Base-by-base conservation (phyloP, 2,113 vertebrate genomes). In the Myiozetetes cayanensis region DNA sequence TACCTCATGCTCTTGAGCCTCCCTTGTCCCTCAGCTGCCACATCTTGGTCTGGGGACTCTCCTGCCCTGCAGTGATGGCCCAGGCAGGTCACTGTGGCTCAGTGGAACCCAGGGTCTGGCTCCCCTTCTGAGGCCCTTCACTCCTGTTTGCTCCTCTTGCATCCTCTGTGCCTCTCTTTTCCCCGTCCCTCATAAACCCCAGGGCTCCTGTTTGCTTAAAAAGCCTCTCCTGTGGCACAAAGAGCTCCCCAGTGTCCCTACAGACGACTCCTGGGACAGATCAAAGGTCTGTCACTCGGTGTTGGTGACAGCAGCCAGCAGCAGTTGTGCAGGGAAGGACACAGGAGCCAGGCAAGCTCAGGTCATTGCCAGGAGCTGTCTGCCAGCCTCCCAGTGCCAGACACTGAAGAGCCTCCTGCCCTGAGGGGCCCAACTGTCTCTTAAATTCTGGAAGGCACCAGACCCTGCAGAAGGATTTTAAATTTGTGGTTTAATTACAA, bases 181-280 rank as follows among this genome's bases (percentile, higher is more conserved):
- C 66, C 50, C 47, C 10, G 3, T 59, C 49, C 55, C 35, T 83
- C 62, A 12, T 35, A 65, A 72, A 13, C 7, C 31, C 16, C 58
- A 35, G 41, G 53, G 15, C 30, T 81, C 21, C 55, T 82, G 10
- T 87, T 84, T 33, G 37, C 41, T 81, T 50, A 9, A 27, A 78
- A 56, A 39, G 70, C 37, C 22, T 2, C 43, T 84, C 11, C 21
- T 61, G 39, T 8, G 61, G 55, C 0, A 0, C 73, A 19, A 15
- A 35, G 56, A 46, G 35, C 58, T 61, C 5, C n/a, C n/a, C n/a
- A n/a, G n/a, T n/a, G n/a, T n/a, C n/a, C n/a, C 1, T 44, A 0
- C 87, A 52, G 3, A 43, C 24, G 50, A 22, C 39, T 47, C 23
- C 12, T 10, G 53, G 72, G 63, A 44, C 87, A 81, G 55, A 81